phyloP scores from a whole-genome alignment of 2,797 vertebrate species.

The Austrolebias charrua region DNA sequence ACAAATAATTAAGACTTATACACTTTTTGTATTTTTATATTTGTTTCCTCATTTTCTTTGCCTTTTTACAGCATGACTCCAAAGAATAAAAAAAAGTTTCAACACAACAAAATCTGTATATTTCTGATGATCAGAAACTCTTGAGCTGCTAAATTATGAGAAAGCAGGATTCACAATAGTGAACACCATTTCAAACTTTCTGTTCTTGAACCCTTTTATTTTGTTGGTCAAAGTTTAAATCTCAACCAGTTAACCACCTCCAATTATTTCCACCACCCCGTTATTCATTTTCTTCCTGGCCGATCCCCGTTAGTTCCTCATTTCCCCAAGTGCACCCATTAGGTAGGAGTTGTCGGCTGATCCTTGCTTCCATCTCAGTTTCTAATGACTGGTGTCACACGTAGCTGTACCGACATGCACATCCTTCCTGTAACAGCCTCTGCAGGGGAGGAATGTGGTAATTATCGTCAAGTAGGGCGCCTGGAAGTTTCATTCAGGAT shows the following conservation, averaged over 20 bases:
- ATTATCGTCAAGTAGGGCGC: constrained; percentile 58
- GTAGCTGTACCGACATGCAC: constrained; percentile 32
- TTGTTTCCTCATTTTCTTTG: too few relatives aligned
- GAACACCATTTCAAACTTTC: constrained; percentile 32
- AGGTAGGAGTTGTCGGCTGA: constrained; percentile 51
- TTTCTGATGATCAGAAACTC: background rate
- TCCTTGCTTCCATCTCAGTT: constrained; percentile 46
- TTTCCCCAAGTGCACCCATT: constrained; percentile 47
- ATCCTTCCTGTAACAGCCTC: constrained; percentile 26
- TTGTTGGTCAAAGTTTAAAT: constrained; percentile 7
- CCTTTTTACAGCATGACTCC: too few relatives aligned
- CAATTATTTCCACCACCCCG: constrained; percentile 43
- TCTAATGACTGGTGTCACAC: constrained; percentile 47
- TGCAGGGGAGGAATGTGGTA: constrained; percentile 48
- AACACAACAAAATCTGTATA: background rate
- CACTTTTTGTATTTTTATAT: too few relatives aligned
- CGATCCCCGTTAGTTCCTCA: constrained; percentile 35
- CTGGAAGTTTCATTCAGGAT: constrained; percentile 35
- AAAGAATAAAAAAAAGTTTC: background rate
- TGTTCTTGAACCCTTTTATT: constrained; percentile 28
- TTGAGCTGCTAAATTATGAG: background rate
- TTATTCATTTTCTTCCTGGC: background rate
- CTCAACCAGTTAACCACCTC: constrained; percentile 33
- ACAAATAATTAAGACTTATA: too few relatives aligned
- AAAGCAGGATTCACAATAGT: constrained; percentile 14